Conservation (phyloP, 2,113 vertebrate species). For the Halcyon senegalensis region DNA sequence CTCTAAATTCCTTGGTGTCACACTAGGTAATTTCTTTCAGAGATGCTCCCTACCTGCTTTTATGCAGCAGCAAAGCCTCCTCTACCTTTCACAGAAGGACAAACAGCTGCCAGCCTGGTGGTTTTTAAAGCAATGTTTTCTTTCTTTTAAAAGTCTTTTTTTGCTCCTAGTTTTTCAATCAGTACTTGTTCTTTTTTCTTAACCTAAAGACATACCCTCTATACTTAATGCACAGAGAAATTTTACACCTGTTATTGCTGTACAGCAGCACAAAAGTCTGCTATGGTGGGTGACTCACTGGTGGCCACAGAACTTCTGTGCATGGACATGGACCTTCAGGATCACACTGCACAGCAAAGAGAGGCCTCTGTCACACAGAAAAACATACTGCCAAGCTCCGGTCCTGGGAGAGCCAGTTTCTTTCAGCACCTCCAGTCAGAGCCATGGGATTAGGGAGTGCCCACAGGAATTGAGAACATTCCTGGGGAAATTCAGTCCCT, state of each 20-base stretch:
- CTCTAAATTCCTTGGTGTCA: neutral
- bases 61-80: neutral
- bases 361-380: neutral
- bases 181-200: neutral
- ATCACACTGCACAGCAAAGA: neutral
- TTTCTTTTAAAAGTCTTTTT: neutral
- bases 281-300: rapidly evolving
- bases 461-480: neutral
- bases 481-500: neutral
- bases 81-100: neutral
- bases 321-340: rapidly evolving
- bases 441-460: rapidly evolving
- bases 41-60: neutral
- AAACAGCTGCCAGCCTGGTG: neutral
- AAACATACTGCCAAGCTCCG: neutral
- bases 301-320: neutral
- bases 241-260: neutral
- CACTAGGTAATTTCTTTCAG: neutral
- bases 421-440: neutral
- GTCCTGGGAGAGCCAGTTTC: neutral
- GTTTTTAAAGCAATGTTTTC: neutral
- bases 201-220: neutral
- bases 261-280: neutral
- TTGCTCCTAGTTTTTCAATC: neutral
- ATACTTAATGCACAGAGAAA: neutral